Conservation (phyloP, 2,888 invertebrate species). For the Drosophila tripunctata region DNA sequence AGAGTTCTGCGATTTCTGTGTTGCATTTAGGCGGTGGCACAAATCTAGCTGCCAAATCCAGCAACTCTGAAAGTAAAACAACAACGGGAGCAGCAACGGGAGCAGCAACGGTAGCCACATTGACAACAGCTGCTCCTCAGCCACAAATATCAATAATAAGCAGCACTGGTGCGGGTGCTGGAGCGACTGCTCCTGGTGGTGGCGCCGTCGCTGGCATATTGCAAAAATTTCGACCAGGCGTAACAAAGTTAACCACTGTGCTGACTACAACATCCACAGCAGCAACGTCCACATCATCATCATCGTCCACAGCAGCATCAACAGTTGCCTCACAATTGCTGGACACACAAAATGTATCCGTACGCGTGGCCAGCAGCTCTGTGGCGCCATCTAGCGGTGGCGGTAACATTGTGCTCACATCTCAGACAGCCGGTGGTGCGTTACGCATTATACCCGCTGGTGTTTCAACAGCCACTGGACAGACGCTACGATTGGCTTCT, state of each 20-base stretch:
- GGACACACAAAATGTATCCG: constrained; percentile 28
- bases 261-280: constrained; percentile 29
- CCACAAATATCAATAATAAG: constrained; percentile 73
- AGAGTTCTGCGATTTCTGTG: constrained; percentile 42
- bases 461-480: constrained; percentile 34
- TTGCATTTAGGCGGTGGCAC: constrained; percentile 29
- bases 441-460: constrained; percentile 82
- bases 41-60: too few species aligned
- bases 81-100: neutral
- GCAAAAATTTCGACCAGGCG: constrained; percentile 77
- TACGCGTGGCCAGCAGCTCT: constrained; percentile 65
- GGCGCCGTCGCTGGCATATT: constrained; percentile 59
- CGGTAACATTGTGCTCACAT: constrained; percentile 55
- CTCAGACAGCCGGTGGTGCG: constrained; percentile 68
- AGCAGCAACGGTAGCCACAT: constrained; percentile 26
- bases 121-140: constrained; percentile 47
- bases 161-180: constrained; percentile 42
- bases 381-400: constrained; percentile 42
- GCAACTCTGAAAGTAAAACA: too few species aligned
- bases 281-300: constrained; percentile 27
- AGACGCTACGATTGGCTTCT: constrained; percentile 82
- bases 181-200: too few species aligned
- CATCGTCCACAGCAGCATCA: constrained; percentile 19
- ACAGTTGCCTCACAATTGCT: constrained; percentile 12
- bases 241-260: constrained; percentile 55